Conservation (phyloP, 30 jellyfish, hydroid and myxozoan genomes). For the Catostylus mosaicus region DNA sequence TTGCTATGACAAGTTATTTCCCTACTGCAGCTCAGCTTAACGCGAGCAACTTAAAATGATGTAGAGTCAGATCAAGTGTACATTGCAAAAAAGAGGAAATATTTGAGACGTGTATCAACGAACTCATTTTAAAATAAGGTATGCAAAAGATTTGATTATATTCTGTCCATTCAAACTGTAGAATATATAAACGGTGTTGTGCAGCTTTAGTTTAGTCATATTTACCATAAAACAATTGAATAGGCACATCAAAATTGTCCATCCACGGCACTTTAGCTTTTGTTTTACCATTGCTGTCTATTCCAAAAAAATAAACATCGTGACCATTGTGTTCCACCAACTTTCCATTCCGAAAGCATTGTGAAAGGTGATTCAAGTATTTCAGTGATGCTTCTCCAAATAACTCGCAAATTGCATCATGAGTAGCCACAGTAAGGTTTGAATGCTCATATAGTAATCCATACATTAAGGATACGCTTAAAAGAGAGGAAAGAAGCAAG, state of each 20-base stretch:
- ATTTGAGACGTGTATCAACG: no score
- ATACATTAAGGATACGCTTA: constrained; percentile 32
- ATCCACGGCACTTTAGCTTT: neutral
- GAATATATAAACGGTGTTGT: no score
- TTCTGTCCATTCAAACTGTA: no score
- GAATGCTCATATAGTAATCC: constrained; percentile 48
- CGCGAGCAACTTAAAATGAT: no score
- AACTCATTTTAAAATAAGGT: no score
- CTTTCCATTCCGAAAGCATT: constrained; percentile 16
- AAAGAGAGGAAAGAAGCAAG: constrained; percentile 2
- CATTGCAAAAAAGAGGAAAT: no score
- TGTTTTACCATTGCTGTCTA: constrained; percentile 12
- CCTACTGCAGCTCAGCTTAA: no score
- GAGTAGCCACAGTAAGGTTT: constrained; percentile 37
- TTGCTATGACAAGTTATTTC: no score
- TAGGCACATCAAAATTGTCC: constrained; percentile 28
- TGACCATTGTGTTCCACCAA: constrained; percentile 37
- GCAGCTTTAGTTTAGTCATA: no score
- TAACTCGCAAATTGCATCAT: constrained; percentile 53
- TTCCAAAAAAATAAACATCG: constrained; percentile 48
- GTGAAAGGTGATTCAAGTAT: constrained; percentile 33
- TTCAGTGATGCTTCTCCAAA: constrained; percentile 39
- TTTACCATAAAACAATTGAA: constrained; percentile 28
- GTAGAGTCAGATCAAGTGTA: no score
- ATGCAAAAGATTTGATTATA: no score